phyloP scores from a whole-genome alignment of 2,888 invertebrate genomes.

The Oxytorus armatus region DNA sequence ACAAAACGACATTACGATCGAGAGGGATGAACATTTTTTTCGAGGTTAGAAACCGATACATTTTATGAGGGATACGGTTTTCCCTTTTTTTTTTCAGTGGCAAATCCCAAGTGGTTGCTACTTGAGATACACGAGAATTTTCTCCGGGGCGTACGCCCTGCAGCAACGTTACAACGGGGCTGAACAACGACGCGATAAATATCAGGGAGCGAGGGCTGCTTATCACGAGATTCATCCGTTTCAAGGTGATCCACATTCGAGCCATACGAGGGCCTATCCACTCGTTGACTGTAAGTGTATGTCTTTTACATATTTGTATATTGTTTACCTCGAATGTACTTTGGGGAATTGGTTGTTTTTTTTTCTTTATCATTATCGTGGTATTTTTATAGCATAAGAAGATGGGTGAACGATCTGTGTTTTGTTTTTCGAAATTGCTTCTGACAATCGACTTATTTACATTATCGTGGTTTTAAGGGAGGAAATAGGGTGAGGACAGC shows the following conservation, averaged over 20 bases:
- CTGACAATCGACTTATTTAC: background rate
- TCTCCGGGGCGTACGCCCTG: conserved; percentile 79
- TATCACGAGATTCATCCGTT: conserved; percentile 80
- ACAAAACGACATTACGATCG: conserved; percentile 11
- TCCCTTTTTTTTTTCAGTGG: conserved; percentile 71
- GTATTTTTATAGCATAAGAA: too few species aligned
- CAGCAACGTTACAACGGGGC: conserved; percentile 72
- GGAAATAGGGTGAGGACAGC: too few species aligned
- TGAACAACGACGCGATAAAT: conserved; percentile 74
- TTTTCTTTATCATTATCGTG: too few species aligned
- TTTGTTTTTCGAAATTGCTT: background rate
- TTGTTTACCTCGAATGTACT: background rate
- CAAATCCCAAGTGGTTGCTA: conserved; percentile 82
- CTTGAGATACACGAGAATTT: conserved; percentile 80
- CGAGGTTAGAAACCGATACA: conserved; percentile 19
- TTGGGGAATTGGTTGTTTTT: too few species aligned
- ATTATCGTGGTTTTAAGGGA: too few species aligned
- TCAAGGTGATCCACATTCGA: conserved; percentile 71
- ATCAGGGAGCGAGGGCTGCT: conserved; percentile 76
- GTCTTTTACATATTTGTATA: conserved; percentile 59
- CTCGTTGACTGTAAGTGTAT: conserved; percentile 79
- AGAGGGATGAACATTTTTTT: conserved; percentile 23
- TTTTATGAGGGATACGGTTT: conserved; percentile 13
- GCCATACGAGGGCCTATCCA: conserved; percentile 68
- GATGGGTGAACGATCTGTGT: too few species aligned